These are phyloP conservation scores for Luperina testacea DNA, from an alignment of 2,888 invertebrate species.

Conservation along the genomic window DNA sequence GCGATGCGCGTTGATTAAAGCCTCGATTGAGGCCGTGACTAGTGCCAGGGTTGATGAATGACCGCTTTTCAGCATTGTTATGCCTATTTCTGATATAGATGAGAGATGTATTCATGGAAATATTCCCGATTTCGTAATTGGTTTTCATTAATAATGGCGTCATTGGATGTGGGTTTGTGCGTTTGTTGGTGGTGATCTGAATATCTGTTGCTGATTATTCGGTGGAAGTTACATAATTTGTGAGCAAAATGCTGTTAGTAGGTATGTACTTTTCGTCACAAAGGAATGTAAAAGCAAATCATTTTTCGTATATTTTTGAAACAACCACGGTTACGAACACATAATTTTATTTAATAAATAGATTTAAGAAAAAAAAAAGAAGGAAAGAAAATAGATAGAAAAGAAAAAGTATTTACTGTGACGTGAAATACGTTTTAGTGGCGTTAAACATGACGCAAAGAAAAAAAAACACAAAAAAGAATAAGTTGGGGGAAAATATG, in stretches of 20 bases:
- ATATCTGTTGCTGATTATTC: neutral
- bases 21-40: slow-evolving; percentile 37
- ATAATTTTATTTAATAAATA: no score
- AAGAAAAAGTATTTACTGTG: no score
- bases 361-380: no score
- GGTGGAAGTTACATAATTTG: neutral
- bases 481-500: neutral
- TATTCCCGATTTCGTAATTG: slow-evolving; percentile 38
- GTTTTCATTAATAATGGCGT: slow-evolving; percentile 35
- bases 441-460: neutral
- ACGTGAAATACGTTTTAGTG: neutral
- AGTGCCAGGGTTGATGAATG: slow-evolving; percentile 39
- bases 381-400: no score
- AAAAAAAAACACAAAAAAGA: neutral
- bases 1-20: slow-evolving; percentile 60
- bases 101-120: slow-evolving; percentile 4
- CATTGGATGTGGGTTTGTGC: neutral
- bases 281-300: no score
- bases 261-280: no score
- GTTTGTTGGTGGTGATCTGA: neutral
- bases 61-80: slow-evolving; percentile 33
- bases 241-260: neutral
- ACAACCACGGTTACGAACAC: no score
- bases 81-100: slow-evolving; percentile 35
- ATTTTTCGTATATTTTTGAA: no score